Evolutionary conservation across 2,797 vertebrate genomes (phyloP).

Genomic region (Platalea minor): DNA sequence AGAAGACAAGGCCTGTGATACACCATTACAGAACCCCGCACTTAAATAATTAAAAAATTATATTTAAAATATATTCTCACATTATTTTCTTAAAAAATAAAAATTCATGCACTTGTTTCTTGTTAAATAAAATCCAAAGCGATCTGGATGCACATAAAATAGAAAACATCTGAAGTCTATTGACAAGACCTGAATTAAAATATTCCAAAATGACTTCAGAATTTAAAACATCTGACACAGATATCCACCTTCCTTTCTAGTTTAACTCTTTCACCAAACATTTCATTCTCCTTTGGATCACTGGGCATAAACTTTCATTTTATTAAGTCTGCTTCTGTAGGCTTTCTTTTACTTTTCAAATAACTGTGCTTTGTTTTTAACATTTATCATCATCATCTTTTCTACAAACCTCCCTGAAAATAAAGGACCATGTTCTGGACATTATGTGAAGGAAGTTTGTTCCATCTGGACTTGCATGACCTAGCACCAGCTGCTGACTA

Average conservation of each 20-base stretch:
- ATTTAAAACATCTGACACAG: not conserved
- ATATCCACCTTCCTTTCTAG: not conserved
- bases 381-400: not conserved
- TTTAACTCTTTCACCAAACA: not conserved
- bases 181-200: not conserved
- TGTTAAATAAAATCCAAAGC: not conserved
- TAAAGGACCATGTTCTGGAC: constrained; percentile 14
- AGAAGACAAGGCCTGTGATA: not conserved
- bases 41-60: not conserved
- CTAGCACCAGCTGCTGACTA: constrained; percentile 56
- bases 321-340: not conserved
- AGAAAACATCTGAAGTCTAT: not conserved
- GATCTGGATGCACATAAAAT: not conserved
- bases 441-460: constrained; percentile 30
- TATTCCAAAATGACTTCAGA: not conserved
- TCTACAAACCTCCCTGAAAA: constrained; percentile 31
- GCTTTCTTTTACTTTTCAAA: not conserved
- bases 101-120: not conserved
- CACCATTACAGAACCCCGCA: not conserved
- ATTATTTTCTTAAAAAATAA: not conserved
- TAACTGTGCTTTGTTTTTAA: not conserved
- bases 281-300: not conserved
- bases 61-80: not conserved
- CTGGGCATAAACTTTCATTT: not conserved
- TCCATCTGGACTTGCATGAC: constrained; percentile 58